These are phyloP conservation scores for Tyria jacobaeae DNA, from an alignment of 2,888 invertebrate species.

Conservation along the genomic window DNA sequence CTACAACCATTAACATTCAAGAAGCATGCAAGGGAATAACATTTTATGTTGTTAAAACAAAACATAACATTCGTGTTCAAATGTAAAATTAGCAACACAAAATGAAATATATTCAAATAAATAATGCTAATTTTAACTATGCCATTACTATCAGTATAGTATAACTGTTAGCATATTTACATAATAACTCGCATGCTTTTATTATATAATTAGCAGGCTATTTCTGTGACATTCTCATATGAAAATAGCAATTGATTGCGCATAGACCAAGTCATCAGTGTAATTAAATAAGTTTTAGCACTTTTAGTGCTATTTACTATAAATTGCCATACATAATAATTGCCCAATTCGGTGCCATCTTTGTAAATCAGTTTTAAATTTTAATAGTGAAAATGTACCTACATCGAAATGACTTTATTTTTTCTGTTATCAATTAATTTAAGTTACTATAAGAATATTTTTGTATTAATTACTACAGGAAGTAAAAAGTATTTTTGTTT, in stretches of 20 bases:
- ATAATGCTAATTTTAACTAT: background rate
- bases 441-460: conserved; percentile 9
- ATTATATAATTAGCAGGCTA: background rate
- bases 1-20: background rate
- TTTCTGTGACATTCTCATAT: background rate
- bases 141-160: background rate
- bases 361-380: conserved; percentile 3
- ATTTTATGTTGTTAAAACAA: background rate
- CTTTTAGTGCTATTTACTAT: background rate
- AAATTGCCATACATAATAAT: conserved; percentile 42
- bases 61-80: background rate
- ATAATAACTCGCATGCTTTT: background rate
- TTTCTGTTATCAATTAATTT: conserved; percentile 2
- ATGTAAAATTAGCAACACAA: background rate
- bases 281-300: background rate
- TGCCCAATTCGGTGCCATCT: conserved; percentile 41
- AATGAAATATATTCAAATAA: background rate
- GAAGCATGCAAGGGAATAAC: background rate
- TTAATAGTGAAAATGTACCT: conserved; percentile 6
- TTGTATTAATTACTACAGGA: conserved; percentile 15
- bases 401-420: conserved; percentile 14
- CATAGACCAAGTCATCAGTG: background rate
- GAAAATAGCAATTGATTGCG: background rate
- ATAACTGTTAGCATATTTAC: background rate
- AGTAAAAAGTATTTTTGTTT: conserved; percentile 1